Evolutionary conservation across 2,797 vertebrate genomes (phyloP).

Genomic region (Melanotaenia pygmaea): DNA sequence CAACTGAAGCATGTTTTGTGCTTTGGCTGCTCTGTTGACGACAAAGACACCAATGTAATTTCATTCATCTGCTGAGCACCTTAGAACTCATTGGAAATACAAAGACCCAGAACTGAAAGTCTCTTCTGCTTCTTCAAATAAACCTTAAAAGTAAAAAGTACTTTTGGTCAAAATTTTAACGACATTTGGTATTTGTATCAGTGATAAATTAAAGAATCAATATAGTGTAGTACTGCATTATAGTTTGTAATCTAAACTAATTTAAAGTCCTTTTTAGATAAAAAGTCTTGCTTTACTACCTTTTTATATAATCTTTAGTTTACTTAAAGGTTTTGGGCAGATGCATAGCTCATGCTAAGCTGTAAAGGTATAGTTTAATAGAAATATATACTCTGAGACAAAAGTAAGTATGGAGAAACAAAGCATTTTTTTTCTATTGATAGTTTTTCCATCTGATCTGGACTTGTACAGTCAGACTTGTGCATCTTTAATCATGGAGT

Average conservation of each 20-base stretch:
- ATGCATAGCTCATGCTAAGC: not conserved
- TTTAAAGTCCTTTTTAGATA: too few species aligned
- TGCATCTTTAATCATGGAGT: not conserved
- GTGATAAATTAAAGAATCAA: too few species aligned
- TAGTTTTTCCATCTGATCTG: not conserved
- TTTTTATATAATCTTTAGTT: too few species aligned
- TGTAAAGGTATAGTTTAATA: not conserved
- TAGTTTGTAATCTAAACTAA: too few species aligned
- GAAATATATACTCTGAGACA: not conserved
- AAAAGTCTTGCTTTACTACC: too few species aligned
- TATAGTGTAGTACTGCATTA: too few species aligned
- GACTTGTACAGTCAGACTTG: not conserved
- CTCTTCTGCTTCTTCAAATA: not conserved
- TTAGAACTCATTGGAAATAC: not conserved
- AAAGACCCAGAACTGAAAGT: not conserved
- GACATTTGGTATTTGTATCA: too few species aligned
- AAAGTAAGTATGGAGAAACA: not conserved
- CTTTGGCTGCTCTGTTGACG: not conserved
- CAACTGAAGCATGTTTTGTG: not conserved
- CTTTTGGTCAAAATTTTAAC: too few species aligned
- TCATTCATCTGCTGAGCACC: too few species aligned
- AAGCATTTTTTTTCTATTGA: not conserved
- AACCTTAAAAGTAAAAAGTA: too few species aligned
- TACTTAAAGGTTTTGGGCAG: not conserved
- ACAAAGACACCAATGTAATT: too few species aligned